Conservation (phyloP, 2,797 vertebrate genomes). For the Coregonus suidteri region DNA sequence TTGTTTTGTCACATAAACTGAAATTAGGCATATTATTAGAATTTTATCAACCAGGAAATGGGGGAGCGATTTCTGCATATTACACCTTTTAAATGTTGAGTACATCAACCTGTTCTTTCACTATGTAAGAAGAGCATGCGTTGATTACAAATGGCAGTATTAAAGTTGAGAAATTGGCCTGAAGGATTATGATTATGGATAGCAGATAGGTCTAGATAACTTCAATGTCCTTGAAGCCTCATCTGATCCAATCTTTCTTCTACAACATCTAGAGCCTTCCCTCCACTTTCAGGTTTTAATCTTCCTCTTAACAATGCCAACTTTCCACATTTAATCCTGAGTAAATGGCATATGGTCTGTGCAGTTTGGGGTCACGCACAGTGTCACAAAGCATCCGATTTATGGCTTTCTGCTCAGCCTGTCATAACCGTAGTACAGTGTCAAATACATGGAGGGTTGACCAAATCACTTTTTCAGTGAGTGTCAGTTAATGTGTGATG, state of each 20-base stretch:
- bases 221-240: conserved; percentile 47
- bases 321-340: conserved; percentile 49
- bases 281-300: conserved; percentile 15
- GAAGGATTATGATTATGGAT: conserved; percentile 25
- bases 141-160: not conserved
- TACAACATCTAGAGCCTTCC: conserved; percentile 17
- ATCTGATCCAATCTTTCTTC: conserved; percentile 18
- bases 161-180: not conserved
- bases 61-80: not conserved
- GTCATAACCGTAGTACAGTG: not conserved
- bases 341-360: conserved; percentile 52
- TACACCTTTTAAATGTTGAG: not conserved
- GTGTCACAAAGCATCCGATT: conserved; percentile 44
- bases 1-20: too few relatives aligned
- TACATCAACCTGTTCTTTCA: not conserved
- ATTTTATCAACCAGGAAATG: too few relatives aligned
- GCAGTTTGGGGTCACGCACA: conserved; percentile 52
- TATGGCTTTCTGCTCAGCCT: not conserved
- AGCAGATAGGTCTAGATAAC: not conserved
- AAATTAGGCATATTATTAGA: too few relatives aligned
- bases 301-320: conserved; percentile 21
- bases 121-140: not conserved
- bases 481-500: not conserved
- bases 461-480: not conserved
- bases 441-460: not conserved